These are phyloP conservation scores for Muschampia plurimacula DNA, from an alignment of 2,888 invertebrate genomes.

Conservation along the genomic window DNA sequence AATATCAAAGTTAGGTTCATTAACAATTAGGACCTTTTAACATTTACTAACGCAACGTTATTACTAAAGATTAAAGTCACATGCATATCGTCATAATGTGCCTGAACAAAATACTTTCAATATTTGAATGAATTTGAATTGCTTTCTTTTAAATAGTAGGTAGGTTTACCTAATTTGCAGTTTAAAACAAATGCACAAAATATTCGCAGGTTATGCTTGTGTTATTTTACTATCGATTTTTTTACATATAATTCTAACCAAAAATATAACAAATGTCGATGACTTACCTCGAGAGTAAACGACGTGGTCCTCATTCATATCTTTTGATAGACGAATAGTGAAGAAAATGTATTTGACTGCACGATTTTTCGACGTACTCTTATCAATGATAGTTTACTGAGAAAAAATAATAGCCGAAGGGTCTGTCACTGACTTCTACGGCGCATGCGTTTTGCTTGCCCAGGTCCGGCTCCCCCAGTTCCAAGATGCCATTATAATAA, in stretches of 20 bases:
- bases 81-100: not conserved
- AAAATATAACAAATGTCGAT: constrained; percentile 39
- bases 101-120: not conserved
- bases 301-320: constrained; percentile 97
- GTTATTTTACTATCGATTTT: constrained; percentile 81
- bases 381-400: constrained; percentile 36
- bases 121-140: not conserved
- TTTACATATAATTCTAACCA: constrained; percentile 50
- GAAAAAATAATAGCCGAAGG: constrained; percentile 32
- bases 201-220: constrained; percentile 70
- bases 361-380: constrained; percentile 29
- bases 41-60: not conserved
- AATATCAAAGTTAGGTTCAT: not conserved
- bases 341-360: constrained; percentile 57
- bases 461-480: constrained; percentile 19
- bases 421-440: constrained; percentile 25
- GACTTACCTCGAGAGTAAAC: constrained; percentile 92
- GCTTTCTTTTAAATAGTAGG: not conserved
- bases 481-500: constrained; percentile 24
- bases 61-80: not conserved
- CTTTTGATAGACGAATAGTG: constrained; percentile 76
- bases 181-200: not conserved
- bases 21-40: not conserved
- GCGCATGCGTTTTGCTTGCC: constrained; percentile 32
- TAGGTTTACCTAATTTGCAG: not conserved